These are phyloP conservation scores for Chloromyia formosa DNA, from an alignment of 2,888 invertebrate genomes.

Conservation along the genomic window DNA sequence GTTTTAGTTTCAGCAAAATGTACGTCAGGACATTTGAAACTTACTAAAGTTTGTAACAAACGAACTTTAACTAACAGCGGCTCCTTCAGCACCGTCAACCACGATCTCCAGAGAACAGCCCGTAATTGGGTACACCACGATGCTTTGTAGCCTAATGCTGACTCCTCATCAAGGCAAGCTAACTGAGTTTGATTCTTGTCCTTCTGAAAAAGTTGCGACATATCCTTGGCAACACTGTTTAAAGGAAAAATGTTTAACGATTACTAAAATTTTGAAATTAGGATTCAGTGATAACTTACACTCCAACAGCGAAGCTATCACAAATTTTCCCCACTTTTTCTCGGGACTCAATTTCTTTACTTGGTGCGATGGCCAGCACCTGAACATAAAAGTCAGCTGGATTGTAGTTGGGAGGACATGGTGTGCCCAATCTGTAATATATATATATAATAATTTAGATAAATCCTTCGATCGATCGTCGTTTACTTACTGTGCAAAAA, in stretches of 20 bases:
- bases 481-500: slow-evolving; percentile 76
- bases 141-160: slow-evolving; percentile 72
- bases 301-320: slow-evolving; percentile 70
- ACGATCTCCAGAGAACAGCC: slow-evolving; percentile 90
- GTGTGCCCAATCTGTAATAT: slow-evolving; percentile 74
- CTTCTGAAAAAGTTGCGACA: slow-evolving; percentile 57
- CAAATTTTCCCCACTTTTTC: slow-evolving; percentile 82
- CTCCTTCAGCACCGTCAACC: slow-evolving; percentile 88
- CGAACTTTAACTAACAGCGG: slow-evolving; percentile 90
- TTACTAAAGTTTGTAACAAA: slow-evolving; percentile 86
- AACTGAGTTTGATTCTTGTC: slow-evolving; percentile 38
- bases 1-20: background rate
- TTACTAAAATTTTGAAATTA: background rate
- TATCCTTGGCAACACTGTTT: slow-evolving; percentile 57
- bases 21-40: slow-evolving; percentile 57
- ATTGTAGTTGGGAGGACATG: slow-evolving; percentile 90
- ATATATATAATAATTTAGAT: slow-evolving; percentile 42
- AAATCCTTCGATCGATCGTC: background rate
- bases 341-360: slow-evolving; percentile 80
- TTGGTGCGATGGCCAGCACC: slow-evolving; percentile 85
- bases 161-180: slow-evolving; percentile 43
- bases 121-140: slow-evolving; percentile 88
- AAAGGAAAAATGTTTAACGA: background rate
- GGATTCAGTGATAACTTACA: slow-evolving; percentile 50
- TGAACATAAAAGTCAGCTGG: slow-evolving; percentile 95